These are phyloP conservation scores for Danio kyathit DNA, from an alignment of 2,797 vertebrate species.

Conservation along the genomic window DNA sequence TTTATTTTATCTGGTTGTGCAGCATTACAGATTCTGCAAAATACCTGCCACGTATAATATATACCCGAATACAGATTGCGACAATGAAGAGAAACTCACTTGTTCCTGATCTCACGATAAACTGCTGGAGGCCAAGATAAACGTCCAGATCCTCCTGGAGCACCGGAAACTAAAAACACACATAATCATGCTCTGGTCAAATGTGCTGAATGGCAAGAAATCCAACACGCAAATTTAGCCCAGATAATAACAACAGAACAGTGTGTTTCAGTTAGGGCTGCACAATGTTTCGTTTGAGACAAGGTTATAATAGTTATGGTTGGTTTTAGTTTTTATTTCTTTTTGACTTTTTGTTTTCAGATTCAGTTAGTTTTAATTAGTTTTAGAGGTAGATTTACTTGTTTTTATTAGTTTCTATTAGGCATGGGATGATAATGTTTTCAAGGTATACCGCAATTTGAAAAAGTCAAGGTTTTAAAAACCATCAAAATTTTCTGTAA, in stretches of 20 bases:
- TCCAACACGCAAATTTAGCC: neutral
- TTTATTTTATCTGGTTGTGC: neutral
- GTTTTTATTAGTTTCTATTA: too few relatives aligned
- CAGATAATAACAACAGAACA: neutral
- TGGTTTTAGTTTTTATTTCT: too few relatives aligned
- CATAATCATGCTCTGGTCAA: constrained; percentile 17
- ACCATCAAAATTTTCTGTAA: too few relatives aligned
- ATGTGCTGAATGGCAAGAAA: neutral
- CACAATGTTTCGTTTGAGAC: too few relatives aligned
- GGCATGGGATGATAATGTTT: too few relatives aligned
- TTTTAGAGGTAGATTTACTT: too few relatives aligned
- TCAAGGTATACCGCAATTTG: too few relatives aligned
- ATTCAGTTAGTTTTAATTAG: too few relatives aligned
- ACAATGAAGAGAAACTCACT: constrained; percentile 65
- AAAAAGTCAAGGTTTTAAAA: too few relatives aligned
- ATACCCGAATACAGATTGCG: neutral
- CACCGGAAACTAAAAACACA: constrained; percentile 86
- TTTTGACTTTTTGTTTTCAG: too few relatives aligned
- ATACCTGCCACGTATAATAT: neutral
- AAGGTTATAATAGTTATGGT: too few relatives aligned
- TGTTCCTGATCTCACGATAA: constrained; percentile 88
- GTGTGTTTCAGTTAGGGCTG: too few relatives aligned
- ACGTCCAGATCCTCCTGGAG: constrained; percentile 96
- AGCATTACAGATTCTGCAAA: neutral
- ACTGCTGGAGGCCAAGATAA: constrained; percentile 96